Evolutionary conservation across 2,888 invertebrate genomes (phyloP).

Genomic region (Agrilus biguttatus): DNA sequence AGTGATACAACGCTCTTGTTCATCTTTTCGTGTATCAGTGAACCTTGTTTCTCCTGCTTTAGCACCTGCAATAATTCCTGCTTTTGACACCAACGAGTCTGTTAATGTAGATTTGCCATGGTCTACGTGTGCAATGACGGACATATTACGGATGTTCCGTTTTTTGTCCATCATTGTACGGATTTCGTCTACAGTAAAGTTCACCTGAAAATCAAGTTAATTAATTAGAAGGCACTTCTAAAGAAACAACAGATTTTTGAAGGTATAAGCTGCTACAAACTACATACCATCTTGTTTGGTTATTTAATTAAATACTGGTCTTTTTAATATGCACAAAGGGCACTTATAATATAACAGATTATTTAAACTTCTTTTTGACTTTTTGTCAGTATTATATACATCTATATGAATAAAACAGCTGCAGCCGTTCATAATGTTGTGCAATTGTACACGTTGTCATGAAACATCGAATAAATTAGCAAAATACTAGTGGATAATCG

Average conservation of each 20-base stretch:
- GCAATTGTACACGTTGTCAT: constrained; percentile 19
- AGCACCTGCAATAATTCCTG: constrained; percentile 97
- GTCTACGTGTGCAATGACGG: constrained; percentile 99
- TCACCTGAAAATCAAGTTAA: constrained; percentile 58
- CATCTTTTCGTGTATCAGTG: constrained; percentile 99
- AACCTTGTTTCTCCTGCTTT: constrained; percentile 99
- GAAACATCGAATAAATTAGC: neutral
- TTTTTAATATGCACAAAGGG: no score
- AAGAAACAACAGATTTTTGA: neutral
- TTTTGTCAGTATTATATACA: no score
- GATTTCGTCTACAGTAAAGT: constrained; percentile 99
- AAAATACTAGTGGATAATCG: constrained; percentile 4
- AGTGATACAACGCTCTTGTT: constrained; percentile 99
- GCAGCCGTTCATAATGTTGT: constrained; percentile 27
- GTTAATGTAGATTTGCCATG: constrained; percentile 99
- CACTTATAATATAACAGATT: no score
- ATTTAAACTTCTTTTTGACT: no score
- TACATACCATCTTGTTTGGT: no score
- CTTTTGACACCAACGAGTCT: constrained; percentile 98
- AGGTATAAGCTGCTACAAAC: neutral
- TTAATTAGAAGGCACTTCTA: neutral
- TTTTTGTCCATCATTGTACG: constrained; percentile 99
- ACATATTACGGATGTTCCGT: constrained; percentile 99
- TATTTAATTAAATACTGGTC: no score
- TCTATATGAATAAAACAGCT: neutral